phyloP scores from a whole-genome alignment of 1,140 invertebrate genomes.

The Choristoneura fumiferana region DNA sequence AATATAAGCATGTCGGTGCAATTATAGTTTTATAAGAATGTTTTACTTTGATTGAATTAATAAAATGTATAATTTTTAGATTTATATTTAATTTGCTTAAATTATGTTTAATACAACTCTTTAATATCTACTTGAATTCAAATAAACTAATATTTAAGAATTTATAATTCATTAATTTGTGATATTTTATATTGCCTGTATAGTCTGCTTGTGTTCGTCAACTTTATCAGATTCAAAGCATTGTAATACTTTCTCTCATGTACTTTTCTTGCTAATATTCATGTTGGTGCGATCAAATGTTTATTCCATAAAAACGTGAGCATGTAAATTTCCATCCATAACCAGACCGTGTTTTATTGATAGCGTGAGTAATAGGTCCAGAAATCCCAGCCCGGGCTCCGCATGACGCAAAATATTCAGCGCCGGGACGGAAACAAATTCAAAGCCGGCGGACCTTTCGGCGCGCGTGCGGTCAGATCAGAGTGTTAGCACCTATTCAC shows the following conservation, averaged over 20 bases:
- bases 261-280: conserved; percentile 4
- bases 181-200: no score
- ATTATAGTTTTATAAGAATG: neutral
- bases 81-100: no score
- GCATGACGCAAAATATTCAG: neutral
- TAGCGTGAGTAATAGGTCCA: conserved; percentile 15
- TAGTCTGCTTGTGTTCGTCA: no score
- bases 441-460: conserved; percentile 7
- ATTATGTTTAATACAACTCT: no score
- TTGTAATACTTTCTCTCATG: neutral
- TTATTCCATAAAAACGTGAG: conserved; percentile 7
- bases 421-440: conserved; percentile 9
- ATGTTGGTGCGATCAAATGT: neutral
- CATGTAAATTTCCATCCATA: conserved; percentile 8
- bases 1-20: conserved; percentile 9
- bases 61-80: no score
- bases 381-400: neutral
- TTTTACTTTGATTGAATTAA: no score
- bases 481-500: conserved; percentile 7
- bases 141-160: no score
- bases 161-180: no score
- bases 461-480: neutral
- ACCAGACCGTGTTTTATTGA: conserved; percentile 14
- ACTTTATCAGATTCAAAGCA: no score
- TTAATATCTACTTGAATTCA: no score